Conservation (phyloP, 2,888 invertebrate genomes). For the Tachina grossa region DNA sequence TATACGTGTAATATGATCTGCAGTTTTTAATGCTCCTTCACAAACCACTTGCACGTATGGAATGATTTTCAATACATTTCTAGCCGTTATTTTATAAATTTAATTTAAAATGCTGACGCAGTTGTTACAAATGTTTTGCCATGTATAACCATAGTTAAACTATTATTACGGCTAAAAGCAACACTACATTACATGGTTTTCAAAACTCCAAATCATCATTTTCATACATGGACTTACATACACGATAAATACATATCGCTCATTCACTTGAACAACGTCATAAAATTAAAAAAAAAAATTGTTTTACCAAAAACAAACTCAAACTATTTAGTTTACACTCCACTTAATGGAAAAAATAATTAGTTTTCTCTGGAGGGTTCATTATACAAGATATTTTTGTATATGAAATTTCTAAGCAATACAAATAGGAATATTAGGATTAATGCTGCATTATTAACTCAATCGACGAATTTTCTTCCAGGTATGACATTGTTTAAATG, state of each 20-base stretch:
- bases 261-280: no score
- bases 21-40: neutral
- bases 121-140: conserved; percentile 38
- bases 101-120: conserved; percentile 37
- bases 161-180: conserved; percentile 31
- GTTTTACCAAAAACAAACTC: no score
- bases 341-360: no score
- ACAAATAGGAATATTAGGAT: no score
- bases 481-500: no score
- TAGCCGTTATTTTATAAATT: neutral
- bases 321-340: no score
- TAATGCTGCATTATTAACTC: no score
- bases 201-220: neutral
- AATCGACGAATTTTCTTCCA: no score
- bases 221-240: neutral
- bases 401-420: no score
- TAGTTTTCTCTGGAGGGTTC: no score
- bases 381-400: no score
- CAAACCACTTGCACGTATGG: conserved; percentile 1
- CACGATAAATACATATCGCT: neutral
- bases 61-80: conserved; percentile 11
- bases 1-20: neutral
- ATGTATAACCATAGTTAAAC: conserved; percentile 9
- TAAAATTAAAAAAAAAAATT: neutral
- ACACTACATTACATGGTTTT: conserved; percentile 33